Evolutionary conservation across 2,888 invertebrate species (phyloP), one percentile per base, ranked within the genome.

Genomic region (Drosophila yooni): DNA sequence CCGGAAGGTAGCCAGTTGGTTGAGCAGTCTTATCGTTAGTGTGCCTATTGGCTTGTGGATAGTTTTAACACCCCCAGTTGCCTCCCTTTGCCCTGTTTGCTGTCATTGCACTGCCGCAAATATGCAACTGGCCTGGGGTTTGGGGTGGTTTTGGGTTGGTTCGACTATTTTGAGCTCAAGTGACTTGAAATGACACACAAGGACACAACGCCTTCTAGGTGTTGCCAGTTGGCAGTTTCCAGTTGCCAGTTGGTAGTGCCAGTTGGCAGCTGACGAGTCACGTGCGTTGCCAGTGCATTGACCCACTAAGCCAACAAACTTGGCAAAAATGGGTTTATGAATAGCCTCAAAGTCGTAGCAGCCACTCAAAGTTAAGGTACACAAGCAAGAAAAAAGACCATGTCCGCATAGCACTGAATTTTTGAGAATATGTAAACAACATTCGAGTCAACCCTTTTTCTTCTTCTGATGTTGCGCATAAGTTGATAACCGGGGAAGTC

Each of bases 121-220:
- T 27, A 43, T 36, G 53, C 34, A 29, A 48, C 54, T 51, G 36
- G 62, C 51, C 36, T 48, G 60, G 48, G 31, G 25, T 33, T 43
- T 51, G 53, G 65, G 53, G 27, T 64, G 65, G 59, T 59, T 57
- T 43, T 43, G 40, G 74, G 48, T 65, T 73, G 57, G 65, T 68
- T 64, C 58, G 74, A 71, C 81, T 83, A 85, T 84, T 84, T 83
- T 75, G 69, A 84, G 79, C 76, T 74, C 81, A 88, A 84, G 85
- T 84, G 75, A 85, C 89, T 85, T 82, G 85, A 89, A 88, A 82
- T 77, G 82, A 84, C 85, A 74, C 64, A 76, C 88, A 89, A 89
- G 88, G 89, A 85, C 85, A 80, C 54, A 54, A 56, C 62, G 56
- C 51, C 53, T 70, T 33, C 66, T 72, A 71, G 69, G 81, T 83